Percentiles rank a stretch among this genome's conserved stretches.
Evolutionary conservation across 2,113 vertebrate species (phyloP).

Genomic region (Xiphophorus hellerii): DNA sequence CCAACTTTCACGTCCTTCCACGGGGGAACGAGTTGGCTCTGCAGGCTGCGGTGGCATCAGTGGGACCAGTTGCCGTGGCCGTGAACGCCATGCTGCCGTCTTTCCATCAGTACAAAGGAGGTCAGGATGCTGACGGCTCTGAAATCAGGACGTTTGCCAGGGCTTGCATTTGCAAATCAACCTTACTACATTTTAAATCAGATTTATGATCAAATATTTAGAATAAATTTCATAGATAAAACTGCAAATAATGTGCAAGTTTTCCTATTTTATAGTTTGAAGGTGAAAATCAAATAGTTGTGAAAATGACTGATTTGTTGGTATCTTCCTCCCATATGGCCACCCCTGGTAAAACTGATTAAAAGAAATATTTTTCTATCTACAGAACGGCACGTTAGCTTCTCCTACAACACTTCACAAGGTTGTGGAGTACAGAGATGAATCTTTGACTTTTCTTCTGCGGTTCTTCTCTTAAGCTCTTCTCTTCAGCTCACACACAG

Average conservation of each 20-base stretch:
- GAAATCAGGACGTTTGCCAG: not conserved
- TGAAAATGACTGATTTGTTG: not conserved
- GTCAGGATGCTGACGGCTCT: slow-evolving; percentile 43
- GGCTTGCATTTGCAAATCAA: not conserved
- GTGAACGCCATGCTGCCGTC: slow-evolving; percentile 70
- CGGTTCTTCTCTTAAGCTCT: too few relatives aligned
- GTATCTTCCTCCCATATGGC: not conserved
- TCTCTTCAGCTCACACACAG: not conserved
- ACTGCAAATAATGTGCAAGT: not conserved
- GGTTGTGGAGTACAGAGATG: not conserved
- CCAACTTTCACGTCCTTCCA: slow-evolving; percentile 58
- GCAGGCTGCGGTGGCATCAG: slow-evolving; percentile 55
- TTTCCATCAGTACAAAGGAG: slow-evolving; percentile 76
- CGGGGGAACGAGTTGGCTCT: slow-evolving; percentile 67
- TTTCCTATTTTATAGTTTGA: not conserved
- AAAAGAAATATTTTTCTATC: too few relatives aligned
- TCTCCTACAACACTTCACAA: not conserved
- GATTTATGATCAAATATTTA: not conserved
- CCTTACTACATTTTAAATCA: not conserved
- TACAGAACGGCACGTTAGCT: too few relatives aligned
- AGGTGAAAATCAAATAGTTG: not conserved
- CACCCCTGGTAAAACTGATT: too few relatives aligned
- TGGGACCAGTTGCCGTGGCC: slow-evolving; percentile 74
- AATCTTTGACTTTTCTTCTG: not conserved
- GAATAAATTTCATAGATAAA: not conserved